Conservation (phyloP, 1,140 invertebrate species). For the Probaryconus sp. region DNA sequence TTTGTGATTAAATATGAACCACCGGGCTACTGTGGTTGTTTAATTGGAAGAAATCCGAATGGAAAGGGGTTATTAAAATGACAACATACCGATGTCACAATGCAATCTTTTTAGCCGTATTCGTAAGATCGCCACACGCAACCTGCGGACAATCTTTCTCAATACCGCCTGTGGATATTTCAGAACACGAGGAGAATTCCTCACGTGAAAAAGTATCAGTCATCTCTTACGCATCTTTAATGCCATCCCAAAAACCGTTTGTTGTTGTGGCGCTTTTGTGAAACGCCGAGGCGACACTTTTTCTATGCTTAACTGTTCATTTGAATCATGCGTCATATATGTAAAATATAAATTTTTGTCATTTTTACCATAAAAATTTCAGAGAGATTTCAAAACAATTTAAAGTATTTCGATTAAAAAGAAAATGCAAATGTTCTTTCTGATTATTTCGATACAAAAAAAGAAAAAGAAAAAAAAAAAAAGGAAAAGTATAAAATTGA, state of each 20-base stretch:
- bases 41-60: conserved; percentile 42
- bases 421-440: too few species aligned
- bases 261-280: background rate
- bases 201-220: conserved; percentile 46
- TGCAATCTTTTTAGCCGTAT: conserved; percentile 37
- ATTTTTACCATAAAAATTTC: too few species aligned
- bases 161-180: conserved; percentile 47
- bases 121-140: conserved; percentile 29
- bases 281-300: too few species aligned
- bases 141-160: conserved; percentile 35
- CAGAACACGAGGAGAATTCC: conserved; percentile 40
- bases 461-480: too few species aligned
- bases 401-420: too few species aligned
- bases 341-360: too few species aligned
- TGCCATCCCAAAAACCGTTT: conserved; percentile 33
- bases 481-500: too few species aligned
- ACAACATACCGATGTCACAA: conserved; percentile 58
- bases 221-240: conserved; percentile 39
- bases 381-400: too few species aligned
- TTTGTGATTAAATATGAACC: conserved; percentile 37
- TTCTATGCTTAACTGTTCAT: too few species aligned
- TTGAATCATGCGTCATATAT: too few species aligned
- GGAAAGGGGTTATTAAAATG: conserved; percentile 54
- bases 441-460: too few species aligned
- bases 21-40: conserved; percentile 24